Evolutionary conservation across 1,140 invertebrate species (phyloP), one percentile per base, ranked within the genome.

Genomic region (Drosophila triauraria): DNA sequence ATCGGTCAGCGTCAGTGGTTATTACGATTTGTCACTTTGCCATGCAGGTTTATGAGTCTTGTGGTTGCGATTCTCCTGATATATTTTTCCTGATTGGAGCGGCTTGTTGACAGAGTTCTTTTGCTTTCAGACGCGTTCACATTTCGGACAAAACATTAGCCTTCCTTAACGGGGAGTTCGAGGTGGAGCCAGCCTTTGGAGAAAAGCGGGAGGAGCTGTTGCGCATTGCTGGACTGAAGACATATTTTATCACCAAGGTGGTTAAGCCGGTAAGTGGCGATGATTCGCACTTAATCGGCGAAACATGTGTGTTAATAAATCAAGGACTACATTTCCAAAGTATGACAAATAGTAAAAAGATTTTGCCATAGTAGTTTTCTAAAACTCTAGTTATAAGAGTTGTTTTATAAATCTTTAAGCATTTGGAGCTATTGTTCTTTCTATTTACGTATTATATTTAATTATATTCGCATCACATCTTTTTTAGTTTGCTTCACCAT

Each of bases 121-220:
- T 35, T 35, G 9, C 27, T 42, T 56, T n/a, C 93, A 97, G 97
- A 78, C 95, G 97, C 84, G 98, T 99, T 6, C 98, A 99, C 93
- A 97, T 99, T 80, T 99, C 98, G 10, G 97, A 98, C 90, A 96
- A 97, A 78, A 99, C 98, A 0, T 93, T 99, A 60, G 96, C 96
- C 74, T 98, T 97, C 91, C 94, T 99, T 35, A 97, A 97, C 82
- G 97, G 96, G 7, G 97, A 99, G 92, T 99, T 99, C 91, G 97
- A 99, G 93, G 97, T 99, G 50, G 98, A 99, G 92, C 96, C 97
- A 1, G 98, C 97, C 0, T 96, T 97, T 81, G 98, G 98, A 1
- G 98, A 98, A 86, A 95, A 96, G 65, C 93, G 98, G 35, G 96
- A 98, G 93, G 96, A 99, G 94, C 95, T 96, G 72, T 94, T 99